Conservation (phyloP, 2,113 vertebrate genomes). For the Scartelaos histophorus region DNA sequence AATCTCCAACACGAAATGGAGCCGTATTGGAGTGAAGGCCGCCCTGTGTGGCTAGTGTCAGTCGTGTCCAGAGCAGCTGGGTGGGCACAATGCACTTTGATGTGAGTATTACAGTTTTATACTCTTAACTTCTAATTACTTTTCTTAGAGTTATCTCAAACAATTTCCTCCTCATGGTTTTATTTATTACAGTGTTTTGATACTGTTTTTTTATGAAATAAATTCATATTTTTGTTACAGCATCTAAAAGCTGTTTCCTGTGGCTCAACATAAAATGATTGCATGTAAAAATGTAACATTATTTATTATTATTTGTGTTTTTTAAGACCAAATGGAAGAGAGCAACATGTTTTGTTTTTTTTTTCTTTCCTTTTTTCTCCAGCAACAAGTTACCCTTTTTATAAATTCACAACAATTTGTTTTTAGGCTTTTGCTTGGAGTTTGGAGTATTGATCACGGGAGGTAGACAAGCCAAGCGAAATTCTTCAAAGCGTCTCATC, state of each 20-base stretch:
- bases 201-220: not conserved
- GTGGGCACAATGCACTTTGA: constrained; percentile 36
- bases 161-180: not conserved
- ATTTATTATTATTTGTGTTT: not conserved
- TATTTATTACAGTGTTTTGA: not conserved
- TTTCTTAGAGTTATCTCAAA: not conserved
- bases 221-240: no score
- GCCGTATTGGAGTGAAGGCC: constrained; percentile 29
- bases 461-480: not conserved
- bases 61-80: constrained; percentile 68
- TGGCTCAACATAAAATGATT: no score
- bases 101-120: not conserved
- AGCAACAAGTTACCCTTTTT: constrained; percentile 20
- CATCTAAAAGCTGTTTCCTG: no score
- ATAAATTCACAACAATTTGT: not conserved
- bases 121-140: not conserved
- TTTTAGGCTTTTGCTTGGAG: not conserved
- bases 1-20: constrained; percentile 68
- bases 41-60: constrained; percentile 37
- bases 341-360: not conserved
- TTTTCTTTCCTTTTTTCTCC: not conserved
- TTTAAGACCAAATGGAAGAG: not conserved
- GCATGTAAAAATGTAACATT: no score
- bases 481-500: constrained; percentile 7
- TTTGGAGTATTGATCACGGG: not conserved